Evolutionary conservation across 2,888 invertebrate species (phyloP).

Genomic region (Hypolimnas misippus): DNA sequence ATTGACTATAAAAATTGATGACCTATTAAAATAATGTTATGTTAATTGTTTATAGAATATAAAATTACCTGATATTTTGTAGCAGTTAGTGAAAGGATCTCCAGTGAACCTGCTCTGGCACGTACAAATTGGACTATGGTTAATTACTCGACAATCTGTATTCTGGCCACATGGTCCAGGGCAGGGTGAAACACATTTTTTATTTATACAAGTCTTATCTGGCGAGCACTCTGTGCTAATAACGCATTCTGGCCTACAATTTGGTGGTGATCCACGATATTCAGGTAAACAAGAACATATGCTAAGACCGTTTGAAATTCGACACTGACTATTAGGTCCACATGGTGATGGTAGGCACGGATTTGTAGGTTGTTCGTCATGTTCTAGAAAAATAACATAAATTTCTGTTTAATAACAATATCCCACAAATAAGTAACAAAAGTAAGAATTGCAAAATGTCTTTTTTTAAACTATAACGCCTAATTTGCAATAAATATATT

Average conservation of each 20-base stretch:
- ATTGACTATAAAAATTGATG: too few relatives aligned
- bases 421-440: too few relatives aligned
- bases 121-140: slow-evolving; percentile 88
- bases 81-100: slow-evolving; percentile 87
- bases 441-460: too few relatives aligned
- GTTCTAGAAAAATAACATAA: slow-evolving; percentile 53
- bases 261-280: slow-evolving; percentile 87
- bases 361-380: slow-evolving; percentile 64
- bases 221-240: slow-evolving; percentile 87
- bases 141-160: slow-evolving; percentile 88
- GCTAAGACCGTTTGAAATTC: slow-evolving; percentile 83
- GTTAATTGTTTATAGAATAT: too few relatives aligned
- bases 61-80: slow-evolving; percentile 76
- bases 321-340: slow-evolving; percentile 86
- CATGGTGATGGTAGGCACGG: slow-evolving; percentile 86
- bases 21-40: too few relatives aligned
- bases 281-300: slow-evolving; percentile 89
- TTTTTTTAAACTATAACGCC: too few relatives aligned
- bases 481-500: too few relatives aligned
- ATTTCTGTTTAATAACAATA: background rate
- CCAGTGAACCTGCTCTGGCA: slow-evolving; percentile 85
- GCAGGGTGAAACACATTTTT: slow-evolving; percentile 89
- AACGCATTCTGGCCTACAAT: slow-evolving; percentile 90
- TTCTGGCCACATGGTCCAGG: slow-evolving; percentile 88
- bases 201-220: slow-evolving; percentile 86